A percentile compares a stretch with the other conserved stretches of the same genome.
These are phyloP conservation scores for Phengaris arion DNA, from an alignment of 2,888 invertebrate species.

Conservation along the genomic window DNA sequence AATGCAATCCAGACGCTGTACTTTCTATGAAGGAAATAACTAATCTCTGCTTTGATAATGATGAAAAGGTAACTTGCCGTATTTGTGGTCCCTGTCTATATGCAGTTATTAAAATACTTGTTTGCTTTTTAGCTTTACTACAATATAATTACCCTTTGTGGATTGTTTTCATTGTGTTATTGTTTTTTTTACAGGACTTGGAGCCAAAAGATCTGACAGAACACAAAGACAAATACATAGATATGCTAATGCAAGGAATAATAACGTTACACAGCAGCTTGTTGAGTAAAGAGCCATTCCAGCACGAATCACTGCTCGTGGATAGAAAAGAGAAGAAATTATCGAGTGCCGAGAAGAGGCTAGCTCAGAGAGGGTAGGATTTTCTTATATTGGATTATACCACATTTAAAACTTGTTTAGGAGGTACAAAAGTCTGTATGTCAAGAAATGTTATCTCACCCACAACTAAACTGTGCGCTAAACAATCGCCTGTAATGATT, in stretches of 20 bases:
- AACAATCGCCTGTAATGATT: no score
- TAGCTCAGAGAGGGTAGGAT: constrained; percentile 88
- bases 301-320: constrained; percentile 95
- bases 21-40: constrained; percentile 93
- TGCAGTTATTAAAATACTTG: not conserved
- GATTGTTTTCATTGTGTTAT: not conserved
- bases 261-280: constrained; percentile 81
- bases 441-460: no score
- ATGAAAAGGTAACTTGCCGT: constrained; percentile 75
- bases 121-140: no score
- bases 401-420: no score
- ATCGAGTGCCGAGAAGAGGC: constrained; percentile 94
- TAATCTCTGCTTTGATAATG: constrained; percentile 93
- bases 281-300: constrained; percentile 92
- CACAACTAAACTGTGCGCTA: no score
- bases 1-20: constrained; percentile 97
- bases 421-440: no score
- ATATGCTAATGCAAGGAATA: constrained; percentile 89
- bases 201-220: constrained; percentile 87
- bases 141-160: no score
- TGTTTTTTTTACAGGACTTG: constrained; percentile 76
- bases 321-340: constrained; percentile 97
- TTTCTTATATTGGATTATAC: no score
- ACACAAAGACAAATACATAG: constrained; percentile 86
- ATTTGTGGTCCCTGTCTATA: not conserved